Base-by-base conservation (phyloP, 2,888 invertebrate genomes). In the Lamellibrachia columna region DNA sequence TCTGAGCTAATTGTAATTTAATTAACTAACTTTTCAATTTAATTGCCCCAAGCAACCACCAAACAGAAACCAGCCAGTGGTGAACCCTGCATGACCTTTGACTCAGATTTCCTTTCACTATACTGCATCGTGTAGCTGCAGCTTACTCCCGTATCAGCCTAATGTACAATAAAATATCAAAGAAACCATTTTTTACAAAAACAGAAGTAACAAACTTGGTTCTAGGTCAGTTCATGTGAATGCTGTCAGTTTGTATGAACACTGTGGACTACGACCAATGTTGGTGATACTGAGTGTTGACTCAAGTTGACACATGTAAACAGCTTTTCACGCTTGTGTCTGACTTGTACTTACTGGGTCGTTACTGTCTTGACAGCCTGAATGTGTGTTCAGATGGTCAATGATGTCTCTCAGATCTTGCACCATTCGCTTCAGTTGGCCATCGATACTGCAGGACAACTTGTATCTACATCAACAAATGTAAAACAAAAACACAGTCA, bases 361-460 rank as follows among this genome's bases (percentile, higher is more conserved):
- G 94, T 98, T 98, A 90, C 97, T 97, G 95, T 99, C 96, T 92
- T 96, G 96, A 75, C 75, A 75, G 6, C 75, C 75, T 75, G 75
- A 75, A 75, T 75, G 75, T 15, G 75, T 75, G 75, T 99, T 99
- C 58, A 99, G 97, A 96, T 99, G 98, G 95, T 99, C 98, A 93
- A 99, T 98, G 11, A 99, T 98, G 96, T 99, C 99, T 95, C 99
- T 99, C 93, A 99, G 96, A 96, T 99, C 99, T 96, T 98, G 98
- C 0, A 98, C 98, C 98, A 99, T 99, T 96, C 98, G 98, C 95
- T 98, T 98, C 92, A 99, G 96, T 96, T 99, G 99, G 0, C 98
- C 98, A 96, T 99, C 99, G 94, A 99, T 97, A 96, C 98, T 98
- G 96, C 99, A 99, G 0, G 99, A 98, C 96, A 99, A 97, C 92